These are phyloP conservation scores for Leptura quadrifasciata DNA, from an alignment of 2,888 invertebrate species.

Conservation along the genomic window DNA sequence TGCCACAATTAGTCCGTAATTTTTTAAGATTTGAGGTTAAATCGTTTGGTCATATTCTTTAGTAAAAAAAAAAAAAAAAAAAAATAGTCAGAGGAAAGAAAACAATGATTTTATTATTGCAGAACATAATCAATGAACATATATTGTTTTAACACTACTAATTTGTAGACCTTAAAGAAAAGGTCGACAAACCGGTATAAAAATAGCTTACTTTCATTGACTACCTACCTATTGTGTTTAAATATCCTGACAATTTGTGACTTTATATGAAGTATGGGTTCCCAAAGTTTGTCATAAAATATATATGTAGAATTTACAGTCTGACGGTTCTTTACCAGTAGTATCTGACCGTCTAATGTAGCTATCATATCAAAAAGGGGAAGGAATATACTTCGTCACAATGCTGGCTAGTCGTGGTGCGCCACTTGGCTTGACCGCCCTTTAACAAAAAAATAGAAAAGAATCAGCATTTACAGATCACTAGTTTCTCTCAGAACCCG, in stretches of 20 bases:
- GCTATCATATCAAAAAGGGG: constrained; percentile 44
- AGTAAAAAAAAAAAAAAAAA: background rate
- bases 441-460: constrained; percentile 46
- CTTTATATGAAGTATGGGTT: constrained; percentile 19
- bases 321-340: constrained; percentile 48
- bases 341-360: constrained; percentile 39
- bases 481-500: constrained; percentile 15
- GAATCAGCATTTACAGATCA: constrained; percentile 24
- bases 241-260: constrained; percentile 8
- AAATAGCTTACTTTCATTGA: background rate
- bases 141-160: background rate
- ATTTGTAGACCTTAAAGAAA: background rate
- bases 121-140: background rate
- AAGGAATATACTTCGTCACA: constrained; percentile 44
- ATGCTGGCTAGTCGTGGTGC: constrained; percentile 45
- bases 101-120: background rate
- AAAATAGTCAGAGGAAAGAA: background rate
- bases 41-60: background rate
- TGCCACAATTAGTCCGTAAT: background rate
- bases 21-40: background rate
- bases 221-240: constrained; percentile 13
- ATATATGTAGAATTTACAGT: constrained; percentile 44
- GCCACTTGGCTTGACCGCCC: constrained; percentile 48
- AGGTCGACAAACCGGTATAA: background rate
- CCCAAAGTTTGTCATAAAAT: constrained; percentile 42